Evolutionary conservation across 1,140 invertebrate species (phyloP).

Genomic region (Ceratina calcarata): DNA sequence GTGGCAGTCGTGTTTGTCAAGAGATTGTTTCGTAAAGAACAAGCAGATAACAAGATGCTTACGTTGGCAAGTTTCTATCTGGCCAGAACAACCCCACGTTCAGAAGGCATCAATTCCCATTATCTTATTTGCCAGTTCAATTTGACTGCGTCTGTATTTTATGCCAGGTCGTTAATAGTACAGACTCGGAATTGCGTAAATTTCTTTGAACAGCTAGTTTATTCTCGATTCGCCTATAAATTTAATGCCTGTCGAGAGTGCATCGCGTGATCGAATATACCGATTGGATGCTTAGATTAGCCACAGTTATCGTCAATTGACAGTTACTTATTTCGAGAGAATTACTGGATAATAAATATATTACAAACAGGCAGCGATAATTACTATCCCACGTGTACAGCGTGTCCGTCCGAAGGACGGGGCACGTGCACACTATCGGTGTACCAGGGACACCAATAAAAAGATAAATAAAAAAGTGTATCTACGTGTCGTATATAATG

Average conservation of each 20-base stretch:
- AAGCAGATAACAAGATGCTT: slow-evolving; percentile 26
- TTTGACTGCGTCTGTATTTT: not conserved
- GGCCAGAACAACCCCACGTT: not conserved
- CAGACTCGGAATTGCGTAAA: slow-evolving; percentile 22
- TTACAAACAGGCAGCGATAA: too few species aligned
- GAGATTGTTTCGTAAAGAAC: slow-evolving; percentile 1
- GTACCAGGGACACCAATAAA: not conserved
- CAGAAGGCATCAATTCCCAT: not conserved
- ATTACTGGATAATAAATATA: not conserved
- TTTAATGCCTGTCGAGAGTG: slow-evolving; percentile 1
- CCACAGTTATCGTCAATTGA: not conserved
- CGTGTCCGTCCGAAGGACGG: not conserved
- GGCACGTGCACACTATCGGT: not conserved
- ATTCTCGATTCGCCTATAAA: slow-evolving; percentile 22
- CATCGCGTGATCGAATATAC: not conserved
- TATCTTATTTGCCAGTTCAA: not conserved
- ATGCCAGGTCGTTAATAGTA: slow-evolving; percentile 27
- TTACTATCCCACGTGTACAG: not conserved
- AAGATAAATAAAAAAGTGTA: slow-evolving; percentile 12
- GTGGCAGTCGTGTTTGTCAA: not conserved
- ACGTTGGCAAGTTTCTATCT: not conserved
- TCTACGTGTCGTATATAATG: not conserved
- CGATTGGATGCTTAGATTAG: not conserved
- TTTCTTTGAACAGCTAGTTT: slow-evolving; percentile 20
- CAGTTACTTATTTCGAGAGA: not conserved